Evolutionary conservation across 2,113 vertebrate genomes (phyloP).

Genomic region (Trichechus manatus): DNA sequence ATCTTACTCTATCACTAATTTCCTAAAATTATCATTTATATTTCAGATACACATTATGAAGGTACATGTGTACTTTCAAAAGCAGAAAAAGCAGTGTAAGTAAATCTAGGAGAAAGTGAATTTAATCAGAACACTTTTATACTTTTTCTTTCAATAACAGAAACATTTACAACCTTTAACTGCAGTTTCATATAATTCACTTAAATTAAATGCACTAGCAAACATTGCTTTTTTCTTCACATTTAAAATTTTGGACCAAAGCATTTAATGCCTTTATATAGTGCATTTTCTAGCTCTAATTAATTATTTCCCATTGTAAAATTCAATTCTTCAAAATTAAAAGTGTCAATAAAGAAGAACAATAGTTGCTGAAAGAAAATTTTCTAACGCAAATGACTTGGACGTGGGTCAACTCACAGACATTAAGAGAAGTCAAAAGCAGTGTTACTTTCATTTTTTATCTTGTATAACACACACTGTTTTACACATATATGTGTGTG

Average conservation of each 20-base stretch:
- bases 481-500: neutral
- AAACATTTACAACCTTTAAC: conserved; percentile 5
- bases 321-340: neutral
- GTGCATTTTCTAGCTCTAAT: neutral
- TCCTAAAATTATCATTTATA: conserved; percentile 31
- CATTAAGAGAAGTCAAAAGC: neutral
- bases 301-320: neutral
- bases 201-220: neutral
- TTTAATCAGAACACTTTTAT: neutral
- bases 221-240: neutral
- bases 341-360: neutral
- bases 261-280: neutral
- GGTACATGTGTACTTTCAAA: neutral
- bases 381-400: neutral
- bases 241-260: conserved; percentile 7
- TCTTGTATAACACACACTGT: neutral
- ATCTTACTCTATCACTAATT: conserved; percentile 1
- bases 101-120: conserved; percentile 14
- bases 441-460: conserved; percentile 25
- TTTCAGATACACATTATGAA: neutral
- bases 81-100: neutral
- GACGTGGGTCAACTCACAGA: neutral
- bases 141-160: neutral
- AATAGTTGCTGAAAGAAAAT: neutral
- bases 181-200: neutral